These are phyloP conservation scores for Pseudorectes ferrugineus DNA, from an alignment of 2,113 vertebrate species.

Conservation along the genomic window DNA sequence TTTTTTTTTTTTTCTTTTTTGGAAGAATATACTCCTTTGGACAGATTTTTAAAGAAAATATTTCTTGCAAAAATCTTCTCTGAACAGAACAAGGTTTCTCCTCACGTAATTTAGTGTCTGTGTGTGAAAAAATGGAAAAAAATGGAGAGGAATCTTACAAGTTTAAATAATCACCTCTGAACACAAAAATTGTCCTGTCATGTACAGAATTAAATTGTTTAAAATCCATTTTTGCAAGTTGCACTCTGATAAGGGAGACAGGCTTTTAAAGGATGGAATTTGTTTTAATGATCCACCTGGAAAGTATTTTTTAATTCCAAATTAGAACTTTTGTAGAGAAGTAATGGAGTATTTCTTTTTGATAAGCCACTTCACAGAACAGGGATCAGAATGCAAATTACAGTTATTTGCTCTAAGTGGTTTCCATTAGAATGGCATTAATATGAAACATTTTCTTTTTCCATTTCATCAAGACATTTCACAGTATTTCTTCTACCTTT, in stretches of 20 bases:
- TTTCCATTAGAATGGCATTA: slow-evolving; percentile 67
- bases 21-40: neutral
- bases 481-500: slow-evolving; percentile 48
- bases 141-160: neutral
- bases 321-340: slow-evolving; percentile 54
- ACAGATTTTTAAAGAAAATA: neutral
- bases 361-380: slow-evolving; percentile 59
- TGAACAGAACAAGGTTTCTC: neutral
- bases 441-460: slow-evolving; percentile 61
- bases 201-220: slow-evolving; percentile 6
- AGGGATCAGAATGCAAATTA: slow-evolving; percentile 65
- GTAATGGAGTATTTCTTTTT: slow-evolving; percentile 65
- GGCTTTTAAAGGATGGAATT: slow-evolving; percentile 17
- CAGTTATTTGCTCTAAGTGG: slow-evolving; percentile 68
- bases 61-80: neutral
- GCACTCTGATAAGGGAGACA: neutral
- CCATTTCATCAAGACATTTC: slow-evolving; percentile 56
- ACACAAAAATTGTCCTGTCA: slow-evolving; percentile 42
- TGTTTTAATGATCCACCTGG: slow-evolving; percentile 46
- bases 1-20: neutral
- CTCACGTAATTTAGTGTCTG: neutral
- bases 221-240: slow-evolving; percentile 26
- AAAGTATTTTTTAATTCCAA: slow-evolving; percentile 58
- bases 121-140: neutral
- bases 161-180: slow-evolving; percentile 6